Evolutionary conservation across 1,140 invertebrate species (phyloP).

Genomic region (Tribolium castaneum): DNA sequence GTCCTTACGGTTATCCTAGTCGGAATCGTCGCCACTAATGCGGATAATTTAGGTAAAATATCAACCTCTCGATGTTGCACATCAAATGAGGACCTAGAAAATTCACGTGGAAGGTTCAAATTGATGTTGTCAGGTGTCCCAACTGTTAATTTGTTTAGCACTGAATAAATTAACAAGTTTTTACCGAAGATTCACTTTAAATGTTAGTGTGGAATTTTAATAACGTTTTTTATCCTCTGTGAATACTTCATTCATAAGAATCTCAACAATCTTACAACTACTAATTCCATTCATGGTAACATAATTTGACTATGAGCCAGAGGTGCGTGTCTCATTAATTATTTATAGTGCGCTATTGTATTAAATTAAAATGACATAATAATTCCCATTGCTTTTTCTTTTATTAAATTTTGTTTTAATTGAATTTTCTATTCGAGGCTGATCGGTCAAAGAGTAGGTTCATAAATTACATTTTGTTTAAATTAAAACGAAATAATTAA

Average conservation of each 20-base stretch:
- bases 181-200: neutral
- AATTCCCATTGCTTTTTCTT: neutral
- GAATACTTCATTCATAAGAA: conserved; percentile 23
- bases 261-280: conserved; percentile 12
- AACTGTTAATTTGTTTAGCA: conserved; percentile 8
- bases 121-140: conserved; percentile 35
- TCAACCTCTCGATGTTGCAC: conserved; percentile 8
- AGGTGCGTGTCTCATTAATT: conserved; percentile 29
- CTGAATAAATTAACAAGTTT: conserved; percentile 14
- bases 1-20: conserved; percentile 42
- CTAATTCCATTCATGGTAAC: conserved; percentile 16
- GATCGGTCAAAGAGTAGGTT: neutral
- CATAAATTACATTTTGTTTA: neutral
- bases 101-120: conserved; percentile 39
- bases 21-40: conserved; percentile 37
- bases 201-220: conserved; percentile 6
- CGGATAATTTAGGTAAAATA: conserved; percentile 50
- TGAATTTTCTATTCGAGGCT: neutral
- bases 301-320: neutral
- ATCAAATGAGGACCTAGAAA: conserved; percentile 38
- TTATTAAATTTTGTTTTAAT: neutral
- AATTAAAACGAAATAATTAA: too few species aligned
- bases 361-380: conserved; percentile 2
- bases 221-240: neutral
- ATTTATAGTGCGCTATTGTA: conserved; percentile 14